These are phyloP conservation scores for Danaus plexippus DNA, from an alignment of 1,140 invertebrate species.

Conservation along the genomic window DNA sequence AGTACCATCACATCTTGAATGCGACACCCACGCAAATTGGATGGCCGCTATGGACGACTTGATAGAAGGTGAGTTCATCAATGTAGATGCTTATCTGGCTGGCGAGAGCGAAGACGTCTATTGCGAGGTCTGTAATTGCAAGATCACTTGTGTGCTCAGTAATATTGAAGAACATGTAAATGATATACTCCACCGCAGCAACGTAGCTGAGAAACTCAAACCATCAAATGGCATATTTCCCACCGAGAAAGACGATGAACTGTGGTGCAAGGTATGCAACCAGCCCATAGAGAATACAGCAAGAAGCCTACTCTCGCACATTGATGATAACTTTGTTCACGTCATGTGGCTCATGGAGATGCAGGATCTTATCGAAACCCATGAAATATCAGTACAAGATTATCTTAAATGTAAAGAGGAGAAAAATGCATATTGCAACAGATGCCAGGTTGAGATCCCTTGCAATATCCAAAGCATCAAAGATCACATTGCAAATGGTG, in stretches of 20 bases:
- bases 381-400: constrained; percentile 39
- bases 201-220: constrained; percentile 37
- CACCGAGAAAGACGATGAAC: constrained; percentile 37
- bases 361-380: constrained; percentile 39
- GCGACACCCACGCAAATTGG: constrained; percentile 43
- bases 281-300: constrained; percentile 38
- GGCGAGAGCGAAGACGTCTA: constrained; percentile 35
- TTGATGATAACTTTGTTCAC: constrained; percentile 42
- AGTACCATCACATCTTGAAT: constrained; percentile 38
- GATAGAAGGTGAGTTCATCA: constrained; percentile 45
- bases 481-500: constrained; percentile 26
- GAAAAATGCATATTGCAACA: constrained; percentile 42
- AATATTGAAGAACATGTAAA: constrained; percentile 51
- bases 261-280: constrained; percentile 54
- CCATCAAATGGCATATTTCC: constrained; percentile 47
- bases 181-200: constrained; percentile 29
- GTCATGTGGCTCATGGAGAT: constrained; percentile 44
- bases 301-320: constrained; percentile 32
- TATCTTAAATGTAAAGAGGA: constrained; percentile 45
- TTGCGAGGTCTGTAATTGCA: constrained; percentile 39
- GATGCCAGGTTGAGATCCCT: constrained; percentile 35
- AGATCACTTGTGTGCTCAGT: constrained; percentile 30
- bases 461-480: constrained; percentile 34
- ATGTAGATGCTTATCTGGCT: constrained; percentile 33
- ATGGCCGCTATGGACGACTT: constrained; percentile 42